Percentiles rank a stretch among this genome's conserved stretches.
These are phyloP conservation scores for Mimumesa dahlbomi DNA, from an alignment of 2,888 invertebrate species.

Conservation along the genomic window DNA sequence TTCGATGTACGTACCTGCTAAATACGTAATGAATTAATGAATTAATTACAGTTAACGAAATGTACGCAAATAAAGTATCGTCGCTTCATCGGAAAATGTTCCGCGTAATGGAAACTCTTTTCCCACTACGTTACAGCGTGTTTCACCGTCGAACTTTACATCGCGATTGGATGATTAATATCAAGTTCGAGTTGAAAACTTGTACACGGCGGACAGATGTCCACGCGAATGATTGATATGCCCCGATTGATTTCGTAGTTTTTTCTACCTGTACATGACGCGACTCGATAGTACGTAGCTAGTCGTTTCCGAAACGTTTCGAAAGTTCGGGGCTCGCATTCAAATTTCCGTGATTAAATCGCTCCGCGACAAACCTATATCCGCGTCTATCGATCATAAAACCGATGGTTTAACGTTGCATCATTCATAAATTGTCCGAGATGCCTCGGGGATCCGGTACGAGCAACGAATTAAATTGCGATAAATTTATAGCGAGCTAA, in stretches of 20 bases:
- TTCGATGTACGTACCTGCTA: no score
- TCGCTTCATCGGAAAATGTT: no score
- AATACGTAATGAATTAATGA: no score
- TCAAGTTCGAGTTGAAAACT: neutral
- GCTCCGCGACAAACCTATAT: slow-evolving; percentile 13
- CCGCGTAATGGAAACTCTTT: no score
- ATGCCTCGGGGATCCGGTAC: neutral
- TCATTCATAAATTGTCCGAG: slow-evolving; percentile 5
- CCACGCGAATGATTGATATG: slow-evolving; percentile 31
- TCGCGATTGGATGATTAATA: neutral
- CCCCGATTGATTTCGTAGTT: neutral
- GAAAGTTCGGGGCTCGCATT: neutral
- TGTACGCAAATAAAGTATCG: neutral
- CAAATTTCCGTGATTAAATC: slow-evolving; percentile 22
- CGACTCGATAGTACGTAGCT: no score
- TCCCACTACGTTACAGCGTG: no score
- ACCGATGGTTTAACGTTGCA: neutral
- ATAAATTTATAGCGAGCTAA: slow-evolving; percentile 2
- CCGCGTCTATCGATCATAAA: slow-evolving; percentile 27
- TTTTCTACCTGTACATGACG: neutral
- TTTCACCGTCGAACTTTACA: neutral
- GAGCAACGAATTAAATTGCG: slow-evolving; percentile 7
- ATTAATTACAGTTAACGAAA: no score
- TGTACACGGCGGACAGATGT: neutral
- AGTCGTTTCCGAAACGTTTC: slow-evolving; percentile 21